Conservation (phyloP, 1,140 invertebrate genomes). For the Proctacanthus coquilletti region DNA sequence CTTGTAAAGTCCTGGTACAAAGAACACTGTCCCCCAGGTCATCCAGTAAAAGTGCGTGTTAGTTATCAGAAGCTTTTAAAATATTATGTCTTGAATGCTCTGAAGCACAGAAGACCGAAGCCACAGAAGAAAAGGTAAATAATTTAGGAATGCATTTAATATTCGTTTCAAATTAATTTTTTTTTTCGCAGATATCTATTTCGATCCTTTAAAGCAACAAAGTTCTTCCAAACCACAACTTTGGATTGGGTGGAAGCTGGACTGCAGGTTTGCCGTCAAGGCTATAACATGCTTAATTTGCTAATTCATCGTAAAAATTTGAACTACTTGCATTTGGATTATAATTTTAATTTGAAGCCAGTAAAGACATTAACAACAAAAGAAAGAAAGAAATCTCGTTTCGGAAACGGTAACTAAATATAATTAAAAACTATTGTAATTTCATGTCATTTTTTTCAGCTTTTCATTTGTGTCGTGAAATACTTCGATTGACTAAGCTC, state of each 20-base stretch:
- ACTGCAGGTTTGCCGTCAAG: conserved; percentile 93
- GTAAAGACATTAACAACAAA: conserved; percentile 99
- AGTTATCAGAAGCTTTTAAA: conserved; percentile 98
- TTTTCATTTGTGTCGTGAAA: conserved; percentile 98
- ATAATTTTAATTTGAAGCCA: conserved; percentile 99
- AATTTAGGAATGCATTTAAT: conserved; percentile 2
- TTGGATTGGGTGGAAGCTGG: conserved; percentile 99
- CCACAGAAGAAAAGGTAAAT: conserved; percentile 89
- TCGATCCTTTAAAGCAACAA: conserved; percentile 97
- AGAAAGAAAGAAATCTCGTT: conserved; percentile 97
- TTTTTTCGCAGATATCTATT: conserved; percentile 60
- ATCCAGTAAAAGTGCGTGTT: conserved; percentile 97
- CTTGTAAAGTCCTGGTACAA: conserved; percentile 95
- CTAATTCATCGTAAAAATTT: conserved; percentile 98
- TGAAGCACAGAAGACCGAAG: conserved; percentile 95
- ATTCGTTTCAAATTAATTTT: conserved; percentile 4
- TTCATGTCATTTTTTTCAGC: conserved; percentile 37
- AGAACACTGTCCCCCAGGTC: conserved; percentile 95
- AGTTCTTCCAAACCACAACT: conserved; percentile 99
- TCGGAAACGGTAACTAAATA: conserved; percentile 74
- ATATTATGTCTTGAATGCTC: conserved; percentile 93
- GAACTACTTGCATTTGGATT: conserved; percentile 98
- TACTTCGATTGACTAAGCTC: conserved; percentile 90
- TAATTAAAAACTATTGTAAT: background rate
- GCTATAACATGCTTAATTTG: conserved; percentile 99